Evolutionary conservation across 2,113 vertebrate genomes (phyloP).

Genomic region (Theropithecus gelada): DNA sequence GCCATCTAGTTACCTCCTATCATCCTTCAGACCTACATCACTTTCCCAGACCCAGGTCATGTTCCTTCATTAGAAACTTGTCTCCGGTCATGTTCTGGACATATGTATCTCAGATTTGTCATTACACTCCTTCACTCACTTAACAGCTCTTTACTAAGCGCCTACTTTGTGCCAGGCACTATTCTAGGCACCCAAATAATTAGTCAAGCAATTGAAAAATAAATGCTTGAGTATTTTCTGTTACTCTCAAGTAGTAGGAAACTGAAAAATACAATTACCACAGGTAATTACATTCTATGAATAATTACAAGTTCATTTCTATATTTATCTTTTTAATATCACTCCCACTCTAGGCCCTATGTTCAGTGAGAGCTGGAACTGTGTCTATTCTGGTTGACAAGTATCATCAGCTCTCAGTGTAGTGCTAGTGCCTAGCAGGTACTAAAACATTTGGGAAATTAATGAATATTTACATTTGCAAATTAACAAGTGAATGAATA

Average conservation of each 20-base stretch:
- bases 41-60: background rate
- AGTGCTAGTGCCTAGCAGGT: background rate
- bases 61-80: background rate
- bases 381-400: background rate
- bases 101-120: background rate
- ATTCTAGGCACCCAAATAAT: background rate
- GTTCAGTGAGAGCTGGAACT: background rate
- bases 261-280: background rate
- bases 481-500: background rate
- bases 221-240: background rate
- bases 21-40: background rate
- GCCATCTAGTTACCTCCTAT: background rate
- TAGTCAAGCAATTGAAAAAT: background rate
- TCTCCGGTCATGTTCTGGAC: background rate
- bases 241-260: background rate
- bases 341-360: background rate
- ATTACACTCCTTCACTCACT: background rate
- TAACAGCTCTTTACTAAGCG: background rate
- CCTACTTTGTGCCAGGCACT: background rate
- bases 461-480: slow-evolving; percentile 13
- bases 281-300: background rate
- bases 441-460: background rate
- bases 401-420: background rate
- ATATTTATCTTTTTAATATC: background rate
- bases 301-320: background rate